These are phyloP conservation scores for Anneissia japonica DNA, from an alignment of 35 echinoderm and acorn worm genomes.

Conservation along the genomic window DNA sequence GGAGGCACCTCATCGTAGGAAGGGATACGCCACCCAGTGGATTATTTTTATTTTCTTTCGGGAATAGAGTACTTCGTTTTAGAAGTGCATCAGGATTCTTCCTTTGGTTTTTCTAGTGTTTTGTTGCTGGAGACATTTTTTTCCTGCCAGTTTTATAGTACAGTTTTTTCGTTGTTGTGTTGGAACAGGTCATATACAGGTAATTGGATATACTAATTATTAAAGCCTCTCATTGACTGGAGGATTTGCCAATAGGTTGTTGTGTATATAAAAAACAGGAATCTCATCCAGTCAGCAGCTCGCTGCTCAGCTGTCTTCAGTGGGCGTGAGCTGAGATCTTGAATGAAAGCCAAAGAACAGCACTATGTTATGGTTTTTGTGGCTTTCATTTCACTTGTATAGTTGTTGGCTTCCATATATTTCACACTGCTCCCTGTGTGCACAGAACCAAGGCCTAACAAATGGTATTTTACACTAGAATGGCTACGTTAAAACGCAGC, in stretches of 20 bases:
- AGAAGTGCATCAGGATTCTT: not conserved
- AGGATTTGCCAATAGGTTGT: not conserved
- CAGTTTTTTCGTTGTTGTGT: not conserved
- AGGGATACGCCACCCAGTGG: not conserved
- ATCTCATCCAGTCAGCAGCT: not conserved
- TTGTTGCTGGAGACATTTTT: not conserved
- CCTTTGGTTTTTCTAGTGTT: not conserved
- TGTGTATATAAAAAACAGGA: not conserved
- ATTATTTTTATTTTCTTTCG: constrained; percentile 1
- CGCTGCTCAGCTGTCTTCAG: not conserved
- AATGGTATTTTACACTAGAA: not conserved
- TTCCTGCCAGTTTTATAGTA: not conserved
- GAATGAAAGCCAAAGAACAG: not conserved
- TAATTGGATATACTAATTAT: not conserved
- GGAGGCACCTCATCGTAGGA: not conserved
- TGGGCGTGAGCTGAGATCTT: not conserved
- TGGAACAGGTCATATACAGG: not conserved
- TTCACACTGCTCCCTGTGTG: not conserved
- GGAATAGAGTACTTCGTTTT: not conserved
- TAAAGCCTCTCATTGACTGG: not conserved
- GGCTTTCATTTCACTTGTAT: not conserved
- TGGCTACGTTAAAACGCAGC: not conserved
- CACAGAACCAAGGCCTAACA: not conserved
- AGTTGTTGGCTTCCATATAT: not conserved
- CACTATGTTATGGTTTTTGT: not conserved